Evolutionary conservation across 2,113 vertebrate genomes (phyloP).

Genomic region (Natator depressus): DNA sequence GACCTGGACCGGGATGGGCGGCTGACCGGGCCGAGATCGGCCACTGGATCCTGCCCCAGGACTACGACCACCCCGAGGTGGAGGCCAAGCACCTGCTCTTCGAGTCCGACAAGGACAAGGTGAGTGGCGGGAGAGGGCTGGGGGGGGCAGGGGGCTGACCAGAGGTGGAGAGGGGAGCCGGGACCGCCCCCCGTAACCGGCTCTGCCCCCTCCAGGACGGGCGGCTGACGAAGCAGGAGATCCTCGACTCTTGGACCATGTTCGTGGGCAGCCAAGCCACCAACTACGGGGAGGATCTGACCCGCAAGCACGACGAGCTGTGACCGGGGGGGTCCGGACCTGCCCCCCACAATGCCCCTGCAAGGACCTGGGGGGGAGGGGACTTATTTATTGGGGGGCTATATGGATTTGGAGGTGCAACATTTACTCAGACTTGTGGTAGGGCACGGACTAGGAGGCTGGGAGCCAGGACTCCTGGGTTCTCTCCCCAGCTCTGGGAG

Average conservation of each 20-base stretch:
- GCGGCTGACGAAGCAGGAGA: constrained; percentile 90
- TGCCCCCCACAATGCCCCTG: neutral
- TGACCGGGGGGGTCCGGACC: constrained; percentile 62
- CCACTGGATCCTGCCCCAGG: constrained; percentile 87
- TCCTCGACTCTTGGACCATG: constrained; percentile 94
- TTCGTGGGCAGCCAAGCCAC: constrained; percentile 95
- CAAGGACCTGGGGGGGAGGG: neutral
- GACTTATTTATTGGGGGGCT: neutral
- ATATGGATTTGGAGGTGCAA: too few relatives aligned
- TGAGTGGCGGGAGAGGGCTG: constrained; percentile 37
- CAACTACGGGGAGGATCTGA: constrained; percentile 94
- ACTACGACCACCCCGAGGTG: constrained; percentile 88
- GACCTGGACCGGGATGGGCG: constrained; percentile 89
- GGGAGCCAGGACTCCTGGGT: neutral
- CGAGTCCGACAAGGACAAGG: constrained; percentile 88
- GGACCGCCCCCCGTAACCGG: neutral
- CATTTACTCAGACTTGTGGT: too few relatives aligned
- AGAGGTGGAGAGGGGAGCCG: neutral
- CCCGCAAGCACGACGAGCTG: constrained; percentile 89
- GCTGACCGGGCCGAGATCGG: constrained; percentile 83
- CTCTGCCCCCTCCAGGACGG: constrained; percentile 79
- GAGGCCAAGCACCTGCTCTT: constrained; percentile 90
- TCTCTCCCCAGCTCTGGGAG: neutral
- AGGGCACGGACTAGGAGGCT: neutral
- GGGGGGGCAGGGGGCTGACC: neutral